Evolutionary conservation across 1,140 invertebrate species (phyloP).

Genomic region (Polypedilum pembai): DNA sequence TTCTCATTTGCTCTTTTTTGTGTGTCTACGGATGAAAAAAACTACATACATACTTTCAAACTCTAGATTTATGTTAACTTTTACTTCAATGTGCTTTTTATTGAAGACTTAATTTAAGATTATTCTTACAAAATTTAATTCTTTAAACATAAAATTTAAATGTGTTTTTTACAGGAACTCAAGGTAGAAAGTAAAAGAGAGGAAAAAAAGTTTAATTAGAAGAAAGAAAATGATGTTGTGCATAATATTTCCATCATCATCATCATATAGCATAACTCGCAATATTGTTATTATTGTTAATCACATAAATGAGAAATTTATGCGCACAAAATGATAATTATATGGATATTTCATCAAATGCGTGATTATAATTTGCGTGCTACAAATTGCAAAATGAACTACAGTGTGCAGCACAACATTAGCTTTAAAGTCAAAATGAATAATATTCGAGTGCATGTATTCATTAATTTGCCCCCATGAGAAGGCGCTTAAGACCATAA

Average conservation of each 20-base stretch:
- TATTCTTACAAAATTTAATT: no score
- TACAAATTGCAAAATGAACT: neutral
- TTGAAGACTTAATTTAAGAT: no score
- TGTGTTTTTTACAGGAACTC: no score
- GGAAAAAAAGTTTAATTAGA: neutral
- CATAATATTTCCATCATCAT: no score
- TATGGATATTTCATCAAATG: conserved; percentile 18
- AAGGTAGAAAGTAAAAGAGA: neutral
- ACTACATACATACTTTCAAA: no score
- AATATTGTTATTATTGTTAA: conserved; percentile 14
- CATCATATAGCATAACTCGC: neutral
- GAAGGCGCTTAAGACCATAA: neutral
- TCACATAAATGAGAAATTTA: conserved; percentile 13
- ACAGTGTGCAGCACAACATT: neutral
- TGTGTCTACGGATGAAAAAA: no score
- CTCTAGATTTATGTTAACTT: no score
- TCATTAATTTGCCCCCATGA: neutral
- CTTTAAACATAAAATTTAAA: no score
- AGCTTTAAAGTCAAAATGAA: conserved; percentile 1
- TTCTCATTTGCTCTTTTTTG: no score
- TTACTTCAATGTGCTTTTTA: no score
- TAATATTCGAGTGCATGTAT: neutral
- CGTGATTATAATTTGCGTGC: neutral
- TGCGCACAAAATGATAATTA: conserved; percentile 1
- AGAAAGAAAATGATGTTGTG: no score